Conservation (phyloP, 1,140 invertebrate genomes). For the Brachionus koreanus region DNA sequence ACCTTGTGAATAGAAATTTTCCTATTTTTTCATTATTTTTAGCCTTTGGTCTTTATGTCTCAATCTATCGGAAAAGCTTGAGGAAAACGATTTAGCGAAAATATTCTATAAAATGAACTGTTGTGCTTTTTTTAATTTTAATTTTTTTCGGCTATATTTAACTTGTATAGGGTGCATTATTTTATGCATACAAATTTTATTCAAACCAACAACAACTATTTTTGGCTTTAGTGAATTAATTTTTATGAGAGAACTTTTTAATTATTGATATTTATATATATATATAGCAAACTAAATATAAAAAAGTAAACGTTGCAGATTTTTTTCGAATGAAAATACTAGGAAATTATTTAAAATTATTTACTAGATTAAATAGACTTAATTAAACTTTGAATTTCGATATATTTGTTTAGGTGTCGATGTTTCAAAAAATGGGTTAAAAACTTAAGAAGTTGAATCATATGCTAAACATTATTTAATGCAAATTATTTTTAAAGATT, state of each 20-base stretch:
- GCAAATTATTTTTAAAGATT: background rate
- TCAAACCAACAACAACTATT: background rate
- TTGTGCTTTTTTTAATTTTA: background rate
- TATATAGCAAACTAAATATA: background rate
- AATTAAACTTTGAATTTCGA: background rate
- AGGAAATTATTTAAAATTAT: background rate
- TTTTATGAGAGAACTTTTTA: background rate
- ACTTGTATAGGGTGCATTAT: background rate
- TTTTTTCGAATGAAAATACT: background rate
- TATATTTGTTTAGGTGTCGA: background rate
- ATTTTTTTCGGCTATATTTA: background rate
- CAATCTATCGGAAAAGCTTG: background rate
- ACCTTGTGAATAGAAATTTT: background rate
- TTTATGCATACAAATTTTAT: background rate
- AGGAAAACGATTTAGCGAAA: background rate
- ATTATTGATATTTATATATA: background rate
- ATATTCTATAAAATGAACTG: background rate
- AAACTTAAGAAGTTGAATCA: background rate
- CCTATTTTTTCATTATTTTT: background rate
- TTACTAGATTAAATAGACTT: background rate
- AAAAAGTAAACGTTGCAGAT: background rate
- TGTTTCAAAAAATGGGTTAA: background rate
- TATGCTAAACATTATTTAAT: background rate
- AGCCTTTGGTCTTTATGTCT: background rate
- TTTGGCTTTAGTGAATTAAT: background rate